These are phyloP conservation scores for Dasysyrphus albostriatus DNA, from an alignment of 2,888 invertebrate species.

Conservation along the genomic window DNA sequence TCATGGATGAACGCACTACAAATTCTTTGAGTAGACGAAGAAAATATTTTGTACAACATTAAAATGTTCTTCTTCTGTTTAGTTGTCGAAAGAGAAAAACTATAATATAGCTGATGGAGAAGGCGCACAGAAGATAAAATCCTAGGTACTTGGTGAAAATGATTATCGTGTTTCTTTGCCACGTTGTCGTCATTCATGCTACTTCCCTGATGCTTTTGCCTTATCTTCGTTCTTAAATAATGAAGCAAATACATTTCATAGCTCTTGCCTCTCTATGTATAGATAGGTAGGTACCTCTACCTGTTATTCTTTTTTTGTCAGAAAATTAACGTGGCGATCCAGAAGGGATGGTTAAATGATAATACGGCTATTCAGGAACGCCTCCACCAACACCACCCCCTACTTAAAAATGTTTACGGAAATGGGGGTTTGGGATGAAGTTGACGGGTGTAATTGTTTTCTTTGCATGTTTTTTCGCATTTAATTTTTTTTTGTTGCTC, in stretches of 20 bases:
- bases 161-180: constrained; percentile 15
- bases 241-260: constrained; percentile 10
- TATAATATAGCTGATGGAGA: neutral
- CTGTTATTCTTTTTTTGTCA: neutral
- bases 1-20: constrained; percentile 53
- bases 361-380: constrained; percentile 66
- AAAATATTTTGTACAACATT: neutral
- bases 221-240: constrained; percentile 35
- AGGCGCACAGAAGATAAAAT: constrained; percentile 1
- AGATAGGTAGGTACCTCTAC: neutral
- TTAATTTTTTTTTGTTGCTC: constrained; percentile 7
- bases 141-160: constrained; percentile 40
- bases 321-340: constrained; percentile 56
- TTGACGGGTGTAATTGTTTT: constrained; percentile 71
- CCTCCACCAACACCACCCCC: neutral
- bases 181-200: neutral
- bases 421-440: constrained; percentile 4
- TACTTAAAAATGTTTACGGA: constrained; percentile 27
- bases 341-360: constrained; percentile 69
- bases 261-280: neutral
- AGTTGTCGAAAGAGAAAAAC: constrained; percentile 14
- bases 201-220: neutral
- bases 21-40: constrained; percentile 31
- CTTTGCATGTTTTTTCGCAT: constrained; percentile 64
- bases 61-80: constrained; percentile 15